Conservation (phyloP, 2,797 vertebrate species). For the Dipus sagitta region DNA sequence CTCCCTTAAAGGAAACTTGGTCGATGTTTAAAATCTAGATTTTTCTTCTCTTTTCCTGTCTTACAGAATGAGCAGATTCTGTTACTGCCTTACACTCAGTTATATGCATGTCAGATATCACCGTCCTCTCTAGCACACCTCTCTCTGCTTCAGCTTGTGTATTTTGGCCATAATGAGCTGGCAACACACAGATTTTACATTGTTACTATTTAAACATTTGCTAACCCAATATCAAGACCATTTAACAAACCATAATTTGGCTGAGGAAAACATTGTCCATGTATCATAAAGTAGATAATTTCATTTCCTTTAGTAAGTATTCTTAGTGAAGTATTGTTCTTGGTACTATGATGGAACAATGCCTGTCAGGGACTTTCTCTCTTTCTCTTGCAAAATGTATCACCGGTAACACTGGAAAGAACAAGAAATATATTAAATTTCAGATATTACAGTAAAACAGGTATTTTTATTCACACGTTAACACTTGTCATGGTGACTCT, state of each 20-base stretch:
- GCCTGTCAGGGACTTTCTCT: neutral
- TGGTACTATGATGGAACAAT: neutral
- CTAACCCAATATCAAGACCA: neutral
- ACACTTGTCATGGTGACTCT: neutral
- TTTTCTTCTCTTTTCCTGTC: neutral
- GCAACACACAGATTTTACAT: neutral
- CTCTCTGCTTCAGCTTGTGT: neutral
- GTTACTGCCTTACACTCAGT: neutral
- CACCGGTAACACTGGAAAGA: neutral
- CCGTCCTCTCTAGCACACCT: neutral
- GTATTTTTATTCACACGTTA: neutral
- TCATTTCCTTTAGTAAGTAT: neutral
- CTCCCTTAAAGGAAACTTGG: neutral
- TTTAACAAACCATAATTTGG: neutral
- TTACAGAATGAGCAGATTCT: neutral
- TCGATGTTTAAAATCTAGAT: neutral
- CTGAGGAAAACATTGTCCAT: too few relatives aligned
- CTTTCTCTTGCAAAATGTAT: neutral
- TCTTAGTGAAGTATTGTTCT: neutral
- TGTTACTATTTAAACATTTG: neutral
- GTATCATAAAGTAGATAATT: too few relatives aligned
- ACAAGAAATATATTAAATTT: neutral
- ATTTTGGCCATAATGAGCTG: neutral
- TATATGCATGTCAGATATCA: neutral
- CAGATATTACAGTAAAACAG: neutral